A percentile compares a stretch with the other conserved stretches of the same genome.
Conservation (phyloP, 2,113 vertebrate genomes). For the Catharus minimus region DNA sequence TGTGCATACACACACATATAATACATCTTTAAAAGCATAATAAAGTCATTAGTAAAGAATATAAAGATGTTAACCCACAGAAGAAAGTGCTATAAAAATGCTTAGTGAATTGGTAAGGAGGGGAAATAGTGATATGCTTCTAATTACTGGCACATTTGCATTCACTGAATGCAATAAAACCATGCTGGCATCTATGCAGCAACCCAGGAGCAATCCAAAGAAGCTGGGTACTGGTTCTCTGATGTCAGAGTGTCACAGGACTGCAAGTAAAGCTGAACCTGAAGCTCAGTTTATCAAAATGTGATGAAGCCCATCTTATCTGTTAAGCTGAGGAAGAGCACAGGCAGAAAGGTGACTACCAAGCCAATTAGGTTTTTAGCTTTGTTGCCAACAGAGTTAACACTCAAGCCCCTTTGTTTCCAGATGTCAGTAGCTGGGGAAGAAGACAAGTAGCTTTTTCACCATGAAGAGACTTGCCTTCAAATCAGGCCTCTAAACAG, state of each 20-base stretch:
- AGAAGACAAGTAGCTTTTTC: background rate
- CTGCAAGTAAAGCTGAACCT: background rate
- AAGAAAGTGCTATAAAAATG: background rate
- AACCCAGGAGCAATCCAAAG: background rate
- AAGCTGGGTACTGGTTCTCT: background rate
- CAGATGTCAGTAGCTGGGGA: background rate
- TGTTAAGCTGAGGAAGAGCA: background rate
- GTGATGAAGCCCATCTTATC: background rate
- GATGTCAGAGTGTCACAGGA: background rate
- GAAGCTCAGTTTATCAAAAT: background rate
- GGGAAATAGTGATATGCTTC: background rate
- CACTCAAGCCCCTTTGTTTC: background rate
- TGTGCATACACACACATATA: background rate
- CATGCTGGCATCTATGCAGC: background rate
- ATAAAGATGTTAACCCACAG: background rate
- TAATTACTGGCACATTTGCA: background rate
- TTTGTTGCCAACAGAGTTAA: background rate
- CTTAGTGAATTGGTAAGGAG: background rate
- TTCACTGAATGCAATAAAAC: background rate
- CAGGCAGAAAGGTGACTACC: background rate
- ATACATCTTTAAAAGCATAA: background rate
- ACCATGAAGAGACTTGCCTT: background rate
- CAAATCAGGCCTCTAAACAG: background rate
- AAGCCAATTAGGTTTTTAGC: background rate
- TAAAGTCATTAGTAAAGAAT: background rate